Percentiles rank a stretch among this genome's conserved stretches.
These are phyloP conservation scores for Amblyraja radiata DNA, from an alignment of 2,797 vertebrate species.

Conservation along the genomic window DNA sequence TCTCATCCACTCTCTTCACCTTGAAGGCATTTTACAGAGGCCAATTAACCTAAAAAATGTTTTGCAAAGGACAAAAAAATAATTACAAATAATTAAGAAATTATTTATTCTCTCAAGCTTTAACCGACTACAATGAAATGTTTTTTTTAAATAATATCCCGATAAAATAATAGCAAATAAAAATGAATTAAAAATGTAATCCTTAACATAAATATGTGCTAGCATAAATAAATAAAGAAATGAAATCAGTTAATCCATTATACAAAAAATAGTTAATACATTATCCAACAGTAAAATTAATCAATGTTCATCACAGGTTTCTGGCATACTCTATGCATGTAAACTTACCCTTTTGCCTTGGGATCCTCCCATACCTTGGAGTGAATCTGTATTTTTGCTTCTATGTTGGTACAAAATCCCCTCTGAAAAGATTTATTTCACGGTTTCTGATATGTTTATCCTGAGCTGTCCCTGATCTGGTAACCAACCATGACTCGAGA, in stretches of 20 bases:
- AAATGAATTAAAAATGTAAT: neutral
- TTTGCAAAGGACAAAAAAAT: no score
- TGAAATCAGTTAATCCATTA: neutral
- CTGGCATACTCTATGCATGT: neutral
- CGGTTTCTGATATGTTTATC: neutral
- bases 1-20: no score
- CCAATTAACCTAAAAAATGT: no score
- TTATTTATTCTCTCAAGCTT: neutral
- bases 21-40: no score
- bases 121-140: neutral
- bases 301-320: neutral
- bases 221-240: neutral
- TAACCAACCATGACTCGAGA: neutral
- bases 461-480: neutral
- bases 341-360: slow-evolving; percentile 28
- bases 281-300: neutral
- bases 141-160: neutral
- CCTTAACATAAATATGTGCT: neutral
- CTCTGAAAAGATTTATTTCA: neutral
- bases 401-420: neutral
- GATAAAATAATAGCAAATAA: neutral
- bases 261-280: neutral
- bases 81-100: no score
- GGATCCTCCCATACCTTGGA: slow-evolving; percentile 29
- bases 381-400: neutral